Evolutionary conservation across 2,797 vertebrate genomes (phyloP).

Genomic region (Somateria mollissima): DNA sequence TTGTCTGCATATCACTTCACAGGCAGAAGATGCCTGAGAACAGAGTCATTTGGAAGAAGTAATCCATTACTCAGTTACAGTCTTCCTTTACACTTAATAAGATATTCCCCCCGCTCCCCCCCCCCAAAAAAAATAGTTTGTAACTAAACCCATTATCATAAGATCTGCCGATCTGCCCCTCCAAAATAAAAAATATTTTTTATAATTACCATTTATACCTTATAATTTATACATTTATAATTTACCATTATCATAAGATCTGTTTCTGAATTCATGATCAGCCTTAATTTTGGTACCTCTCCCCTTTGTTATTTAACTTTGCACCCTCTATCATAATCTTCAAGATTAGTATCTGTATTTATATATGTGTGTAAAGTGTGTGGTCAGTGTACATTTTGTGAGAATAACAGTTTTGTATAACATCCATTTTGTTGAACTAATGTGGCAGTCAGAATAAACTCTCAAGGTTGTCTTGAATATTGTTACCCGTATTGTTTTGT

Average conservation of each 20-base stretch:
- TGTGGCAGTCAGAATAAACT: background rate
- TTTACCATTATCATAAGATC: background rate
- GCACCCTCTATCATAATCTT: background rate
- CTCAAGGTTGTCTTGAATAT: background rate
- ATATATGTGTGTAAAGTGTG: too few species aligned
- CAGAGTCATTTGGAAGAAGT: background rate
- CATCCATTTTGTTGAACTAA: constrained; percentile 12
- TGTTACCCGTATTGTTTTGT: background rate
- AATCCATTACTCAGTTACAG: background rate
- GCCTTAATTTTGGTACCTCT: background rate
- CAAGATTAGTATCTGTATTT: background rate
- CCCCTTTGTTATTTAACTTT: background rate
- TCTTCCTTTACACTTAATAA: background rate
- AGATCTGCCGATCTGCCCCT: background rate
- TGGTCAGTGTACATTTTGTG: background rate
- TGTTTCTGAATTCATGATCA: background rate
- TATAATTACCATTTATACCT: too few species aligned
- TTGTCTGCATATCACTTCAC: background rate
- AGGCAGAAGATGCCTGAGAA: background rate
- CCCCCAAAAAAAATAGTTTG: background rate
- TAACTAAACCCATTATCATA: background rate
- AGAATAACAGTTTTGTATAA: background rate
- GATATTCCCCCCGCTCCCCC: too few species aligned
- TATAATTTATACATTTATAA: too few species aligned
- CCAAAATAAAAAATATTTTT: too few species aligned